Base-by-base conservation (phyloP, 2,113 vertebrate species). In the Campylomormyrus numenius region DNA sequence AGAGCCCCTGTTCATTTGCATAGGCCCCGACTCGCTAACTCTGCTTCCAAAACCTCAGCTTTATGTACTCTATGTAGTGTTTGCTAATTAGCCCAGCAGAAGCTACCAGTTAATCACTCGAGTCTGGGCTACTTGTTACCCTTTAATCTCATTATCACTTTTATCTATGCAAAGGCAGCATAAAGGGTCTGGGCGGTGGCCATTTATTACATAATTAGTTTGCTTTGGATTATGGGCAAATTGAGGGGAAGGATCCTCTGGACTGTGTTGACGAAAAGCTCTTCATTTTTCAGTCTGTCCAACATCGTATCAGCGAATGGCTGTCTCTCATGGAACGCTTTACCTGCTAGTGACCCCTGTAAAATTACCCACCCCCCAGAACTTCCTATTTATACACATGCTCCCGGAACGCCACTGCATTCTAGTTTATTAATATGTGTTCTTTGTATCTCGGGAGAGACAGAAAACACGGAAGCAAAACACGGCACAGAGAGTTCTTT, bases 51-150 rank as follows among this genome's bases (percentile, higher is more conserved):
- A 42, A 45, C 17, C 77, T 39, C 19, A 24, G 17, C 31, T 45
- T 83, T 31, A 70, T 11, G 45, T 83, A 83, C 1, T 27, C 42
- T 45, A 45, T 9, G 35, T 7, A 80, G 35, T 80, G 74, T 80
- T 19, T 17, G 31, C 31, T 89, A 91, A 90, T 17, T 1, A 70
- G 70, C 84, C 62, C n/a, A 89, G 48, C 88, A 85, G 53, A 92
- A 94, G 92, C 92, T 89, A 93, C 89, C 93, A 93, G 94, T 93
- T 92, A 91, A 87, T 92, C 90, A 89, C 83, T 89, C 87, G 80
- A 91, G 92, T 92, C 56, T 31, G 11, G 31, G 27, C 13, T 53
- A 39, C 31, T 31, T 39, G 31, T 87, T 56, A 56, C 50, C 85
- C 17, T 87, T 87, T 56, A 19, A 87, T 87, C 49, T 53, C 50